phyloP scores from a whole-genome alignment of 37 sponge, comb jelly and placozoan species.

The Chondrosia reniformis region DNA sequence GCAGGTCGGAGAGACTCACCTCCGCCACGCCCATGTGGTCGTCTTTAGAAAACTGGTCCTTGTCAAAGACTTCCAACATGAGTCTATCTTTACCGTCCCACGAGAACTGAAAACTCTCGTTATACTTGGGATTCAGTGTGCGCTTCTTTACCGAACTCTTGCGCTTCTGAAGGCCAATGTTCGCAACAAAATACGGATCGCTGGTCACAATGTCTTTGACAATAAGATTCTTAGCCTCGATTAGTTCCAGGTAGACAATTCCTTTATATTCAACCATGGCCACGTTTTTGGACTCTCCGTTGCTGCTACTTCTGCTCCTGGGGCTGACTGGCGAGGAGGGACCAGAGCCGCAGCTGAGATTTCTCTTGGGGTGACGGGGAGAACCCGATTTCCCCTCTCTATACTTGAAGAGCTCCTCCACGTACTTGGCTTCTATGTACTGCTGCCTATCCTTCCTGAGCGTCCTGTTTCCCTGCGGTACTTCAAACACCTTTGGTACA shows the following conservation, averaged over 20 bases:
- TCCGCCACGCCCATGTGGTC: constrained; percentile 73
- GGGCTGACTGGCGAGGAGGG: not conserved
- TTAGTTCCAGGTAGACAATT: constrained; percentile 52
- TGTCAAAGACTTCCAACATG: constrained; percentile 66
- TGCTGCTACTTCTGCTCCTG: constrained; percentile 10
- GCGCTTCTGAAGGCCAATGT: constrained; percentile 54
- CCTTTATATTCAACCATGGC: constrained; percentile 83
- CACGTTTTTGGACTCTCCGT: not conserved
- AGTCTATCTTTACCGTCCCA: constrained; percentile 71
- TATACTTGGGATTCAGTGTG: constrained; percentile 60
- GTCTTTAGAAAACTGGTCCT: constrained; percentile 61
- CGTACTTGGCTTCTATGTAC: constrained; percentile 77
- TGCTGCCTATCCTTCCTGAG: constrained; percentile 66
- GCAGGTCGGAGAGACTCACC: constrained; percentile 36
- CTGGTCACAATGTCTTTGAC: constrained; percentile 63
- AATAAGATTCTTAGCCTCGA: constrained; percentile 46
- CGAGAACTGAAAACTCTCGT: constrained; percentile 77
- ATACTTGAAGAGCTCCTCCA: constrained; percentile 51
- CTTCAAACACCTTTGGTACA: constrained; percentile 76
- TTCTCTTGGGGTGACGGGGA: constrained; percentile 50
- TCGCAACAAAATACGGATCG: constrained; percentile 68
- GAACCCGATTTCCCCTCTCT: constrained; percentile 14
- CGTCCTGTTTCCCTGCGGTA: constrained; percentile 62
- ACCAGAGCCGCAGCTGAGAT: not conserved
- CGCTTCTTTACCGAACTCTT: constrained; percentile 65